Evolutionary conservation across 2,888 invertebrate species (phyloP).

Genomic region (Hyles lineata): DNA sequence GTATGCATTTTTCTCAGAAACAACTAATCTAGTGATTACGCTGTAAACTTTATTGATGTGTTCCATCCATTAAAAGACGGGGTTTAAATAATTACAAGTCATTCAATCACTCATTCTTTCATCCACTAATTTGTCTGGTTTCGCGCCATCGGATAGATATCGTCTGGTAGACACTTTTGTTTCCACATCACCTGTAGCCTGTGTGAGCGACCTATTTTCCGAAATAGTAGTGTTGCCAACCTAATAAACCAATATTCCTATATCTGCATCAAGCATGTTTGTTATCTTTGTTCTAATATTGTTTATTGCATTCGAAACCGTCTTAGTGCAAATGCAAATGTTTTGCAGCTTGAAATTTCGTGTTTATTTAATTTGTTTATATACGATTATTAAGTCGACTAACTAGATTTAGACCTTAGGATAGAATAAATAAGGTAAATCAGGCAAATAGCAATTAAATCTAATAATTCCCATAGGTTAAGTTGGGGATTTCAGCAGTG

Average conservation of each 20-base stretch:
- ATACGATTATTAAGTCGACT: no score
- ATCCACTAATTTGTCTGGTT: conserved; percentile 11
- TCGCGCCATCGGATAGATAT: neutral
- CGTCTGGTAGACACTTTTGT: neutral
- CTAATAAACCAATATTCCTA: neutral
- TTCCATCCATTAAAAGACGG: neutral
- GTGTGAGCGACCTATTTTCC: neutral
- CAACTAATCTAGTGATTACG: neutral
- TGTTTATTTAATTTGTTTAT: no score
- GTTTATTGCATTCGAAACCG: neutral
- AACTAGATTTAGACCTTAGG: no score
- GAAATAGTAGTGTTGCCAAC: neutral
- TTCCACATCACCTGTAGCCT: conserved; percentile 1
- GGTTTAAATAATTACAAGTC: neutral
- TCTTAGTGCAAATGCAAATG: no score
- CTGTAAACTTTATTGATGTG: neutral
- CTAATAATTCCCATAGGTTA: no score
- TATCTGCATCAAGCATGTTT: neutral
- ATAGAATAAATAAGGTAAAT: no score
- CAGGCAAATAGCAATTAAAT: no score
- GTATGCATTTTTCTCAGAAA: conserved; percentile 5
- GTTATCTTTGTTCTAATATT: neutral
- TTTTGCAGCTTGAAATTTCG: no score
- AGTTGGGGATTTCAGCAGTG: no score
- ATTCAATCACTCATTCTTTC: conserved; percentile 14